Conservation (phyloP, 1,140 invertebrate genomes). For the Olivierus martensii region DNA sequence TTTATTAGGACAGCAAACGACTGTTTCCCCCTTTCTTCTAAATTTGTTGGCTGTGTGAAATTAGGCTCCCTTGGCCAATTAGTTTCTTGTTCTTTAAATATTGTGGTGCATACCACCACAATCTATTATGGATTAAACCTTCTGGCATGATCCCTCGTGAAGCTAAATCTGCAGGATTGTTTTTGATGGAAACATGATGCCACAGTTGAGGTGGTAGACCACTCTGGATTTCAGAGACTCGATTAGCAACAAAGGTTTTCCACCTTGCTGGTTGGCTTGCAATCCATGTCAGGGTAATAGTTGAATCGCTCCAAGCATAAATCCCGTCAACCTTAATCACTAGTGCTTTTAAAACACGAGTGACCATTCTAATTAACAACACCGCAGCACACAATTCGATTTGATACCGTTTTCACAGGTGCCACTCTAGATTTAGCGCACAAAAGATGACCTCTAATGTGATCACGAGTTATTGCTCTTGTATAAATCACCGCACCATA, state of each 20-base stretch:
- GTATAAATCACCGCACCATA: conserved; percentile 31
- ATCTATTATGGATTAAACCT: no score
- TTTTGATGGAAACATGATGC: no score
- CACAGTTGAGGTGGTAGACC: no score
- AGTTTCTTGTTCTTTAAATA: no score
- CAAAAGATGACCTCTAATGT: neutral
- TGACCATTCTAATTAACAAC: neutral
- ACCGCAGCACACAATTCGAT: conserved; percentile 10
- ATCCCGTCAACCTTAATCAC: neutral
- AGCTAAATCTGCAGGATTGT: no score
- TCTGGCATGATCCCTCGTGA: no score
- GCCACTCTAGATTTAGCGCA: conserved; percentile 10
- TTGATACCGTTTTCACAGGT: conserved; percentile 26
- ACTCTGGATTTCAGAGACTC: no score
- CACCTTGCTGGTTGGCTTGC: conserved; percentile 20
- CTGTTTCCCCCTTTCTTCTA: no score
- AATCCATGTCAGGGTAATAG: conserved; percentile 28
- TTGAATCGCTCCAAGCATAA: conserved; percentile 27
- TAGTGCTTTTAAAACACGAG: neutral
- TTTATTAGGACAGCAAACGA: no score
- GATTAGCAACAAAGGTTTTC: conserved; percentile 4
- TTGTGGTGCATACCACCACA: no score
- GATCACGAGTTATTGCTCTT: neutral
- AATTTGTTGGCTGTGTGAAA: no score
- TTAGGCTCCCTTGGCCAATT: no score